A percentile compares a stretch with the other conserved stretches of the same genome.
Evolutionary conservation across 2,797 vertebrate genomes (phyloP).

Genomic region (Lepilemur septentrionalis): DNA sequence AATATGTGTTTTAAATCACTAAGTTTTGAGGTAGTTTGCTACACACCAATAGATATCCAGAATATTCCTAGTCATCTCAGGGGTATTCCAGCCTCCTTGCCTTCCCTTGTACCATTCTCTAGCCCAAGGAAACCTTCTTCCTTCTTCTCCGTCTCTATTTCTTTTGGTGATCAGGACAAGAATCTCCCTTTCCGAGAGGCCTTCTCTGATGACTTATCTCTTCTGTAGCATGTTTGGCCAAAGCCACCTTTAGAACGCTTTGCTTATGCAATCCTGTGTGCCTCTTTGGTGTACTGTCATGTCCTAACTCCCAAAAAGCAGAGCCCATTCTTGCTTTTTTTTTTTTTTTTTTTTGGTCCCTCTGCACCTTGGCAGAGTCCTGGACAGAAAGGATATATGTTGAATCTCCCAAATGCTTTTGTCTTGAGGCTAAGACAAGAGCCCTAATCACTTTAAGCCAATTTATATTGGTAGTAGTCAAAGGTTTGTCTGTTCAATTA

Average conservation of each 20-base stretch:
- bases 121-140: not conserved
- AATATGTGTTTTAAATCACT: not conserved
- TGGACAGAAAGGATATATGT: not conserved
- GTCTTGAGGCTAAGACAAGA: not conserved
- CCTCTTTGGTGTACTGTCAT: not conserved
- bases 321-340: not conserved
- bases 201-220: not conserved
- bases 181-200: not conserved
- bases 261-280: not conserved
- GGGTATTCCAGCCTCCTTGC: not conserved
- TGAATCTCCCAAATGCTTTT: not conserved
- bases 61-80: not conserved
- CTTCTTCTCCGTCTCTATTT: not conserved
- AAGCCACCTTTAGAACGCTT: not conserved
- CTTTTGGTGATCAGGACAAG: not conserved
- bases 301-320: not conserved
- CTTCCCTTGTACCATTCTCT: not conserved
- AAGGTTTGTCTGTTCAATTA: not conserved
- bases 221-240: not conserved
- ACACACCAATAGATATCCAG: not conserved
- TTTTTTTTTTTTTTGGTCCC: not conserved
- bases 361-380: not conserved
- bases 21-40: not conserved
- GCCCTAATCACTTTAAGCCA: not conserved
- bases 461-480: not conserved